Conservation (phyloP, 2,113 vertebrate genomes). For the Bostrychus sinensis region DNA sequence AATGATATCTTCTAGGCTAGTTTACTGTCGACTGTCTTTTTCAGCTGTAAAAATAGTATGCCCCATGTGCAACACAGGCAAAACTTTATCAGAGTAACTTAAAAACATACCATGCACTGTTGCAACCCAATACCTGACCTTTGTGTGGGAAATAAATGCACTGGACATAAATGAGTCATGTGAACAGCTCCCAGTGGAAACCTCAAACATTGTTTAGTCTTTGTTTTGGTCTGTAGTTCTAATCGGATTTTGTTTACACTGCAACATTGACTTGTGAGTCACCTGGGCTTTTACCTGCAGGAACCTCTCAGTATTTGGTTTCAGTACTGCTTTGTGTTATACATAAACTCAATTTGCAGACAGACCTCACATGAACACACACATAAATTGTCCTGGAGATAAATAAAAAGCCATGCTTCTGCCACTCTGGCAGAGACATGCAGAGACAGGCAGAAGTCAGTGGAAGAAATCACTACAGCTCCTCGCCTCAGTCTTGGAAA, state of each 20-base stretch:
- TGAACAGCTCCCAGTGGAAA: slow-evolving; percentile 18
- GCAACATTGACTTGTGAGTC: slow-evolving; percentile 20
- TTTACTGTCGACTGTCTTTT: too few species aligned
- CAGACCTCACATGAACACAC: neutral
- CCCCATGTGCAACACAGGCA: neutral
- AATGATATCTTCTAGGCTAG: too few species aligned
- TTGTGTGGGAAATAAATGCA: neutral
- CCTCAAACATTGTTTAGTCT: slow-evolving; percentile 32
- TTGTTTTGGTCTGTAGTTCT: slow-evolving; percentile 35
- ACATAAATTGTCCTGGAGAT: slow-evolving; percentile 4
- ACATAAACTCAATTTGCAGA: neutral
- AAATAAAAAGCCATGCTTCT: slow-evolving; percentile 5
- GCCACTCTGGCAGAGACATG: slow-evolving; percentile 21
- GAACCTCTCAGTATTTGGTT: slow-evolving; percentile 9
- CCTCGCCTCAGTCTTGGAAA: slow-evolving; percentile 10
- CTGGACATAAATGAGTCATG: slow-evolving; percentile 9
- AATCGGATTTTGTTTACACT: slow-evolving; percentile 1
- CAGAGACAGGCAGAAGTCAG: slow-evolving; percentile 36
- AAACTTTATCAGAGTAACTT: neutral
- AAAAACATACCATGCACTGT: neutral
- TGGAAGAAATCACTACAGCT: neutral
- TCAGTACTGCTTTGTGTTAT: neutral
- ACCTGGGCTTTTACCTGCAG: slow-evolving; percentile 29
- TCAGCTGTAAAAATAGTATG: too few species aligned
- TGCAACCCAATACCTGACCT: neutral